phyloP scores from a whole-genome alignment of 2,888 invertebrate species.

The Rhingia rostrata region DNA sequence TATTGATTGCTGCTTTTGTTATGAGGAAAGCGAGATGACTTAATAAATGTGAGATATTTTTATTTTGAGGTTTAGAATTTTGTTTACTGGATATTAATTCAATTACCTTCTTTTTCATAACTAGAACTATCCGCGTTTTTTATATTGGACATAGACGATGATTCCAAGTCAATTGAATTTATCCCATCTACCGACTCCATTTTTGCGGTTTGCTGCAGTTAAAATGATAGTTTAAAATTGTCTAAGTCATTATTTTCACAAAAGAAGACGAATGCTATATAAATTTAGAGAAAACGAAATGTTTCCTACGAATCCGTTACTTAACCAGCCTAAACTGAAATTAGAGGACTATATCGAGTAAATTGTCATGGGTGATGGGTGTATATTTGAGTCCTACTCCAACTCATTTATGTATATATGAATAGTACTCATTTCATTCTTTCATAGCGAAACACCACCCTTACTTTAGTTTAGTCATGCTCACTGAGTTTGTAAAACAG shows the following conservation, averaged over 20 bases:
- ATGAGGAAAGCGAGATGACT: slow-evolving; percentile 35
- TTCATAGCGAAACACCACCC: slow-evolving; percentile 1
- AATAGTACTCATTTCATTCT: slow-evolving; percentile 47
- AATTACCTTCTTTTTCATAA: slow-evolving; percentile 78
- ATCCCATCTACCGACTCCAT: slow-evolving; percentile 93
- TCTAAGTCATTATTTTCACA: slow-evolving; percentile 48
- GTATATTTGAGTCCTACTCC: slow-evolving; percentile 64
- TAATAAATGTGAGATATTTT: slow-evolving; percentile 7
- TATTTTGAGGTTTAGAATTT: slow-evolving; percentile 11
- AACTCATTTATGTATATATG: slow-evolving; percentile 56
- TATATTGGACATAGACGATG: slow-evolving; percentile 85
- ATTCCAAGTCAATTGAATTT: slow-evolving; percentile 91
- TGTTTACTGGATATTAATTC: slow-evolving; percentile 60
- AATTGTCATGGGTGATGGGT: slow-evolving; percentile 47
- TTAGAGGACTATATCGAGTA: slow-evolving; percentile 45
- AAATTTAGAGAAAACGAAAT: slow-evolving; percentile 31
- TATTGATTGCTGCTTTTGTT: slow-evolving; percentile 61
- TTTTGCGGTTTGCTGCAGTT: slow-evolving; percentile 78
- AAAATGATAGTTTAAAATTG: neutral
- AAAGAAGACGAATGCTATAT: slow-evolving; percentile 35
- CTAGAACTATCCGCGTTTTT: slow-evolving; percentile 85
- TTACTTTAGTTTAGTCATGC: slow-evolving; percentile 44
- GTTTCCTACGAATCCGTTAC: slow-evolving; percentile 59
- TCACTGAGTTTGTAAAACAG: slow-evolving; percentile 32
- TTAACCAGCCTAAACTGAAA: slow-evolving; percentile 71